phyloP scores from a whole-genome alignment of 1,140 invertebrate species.

The Helicoverpa zea region DNA sequence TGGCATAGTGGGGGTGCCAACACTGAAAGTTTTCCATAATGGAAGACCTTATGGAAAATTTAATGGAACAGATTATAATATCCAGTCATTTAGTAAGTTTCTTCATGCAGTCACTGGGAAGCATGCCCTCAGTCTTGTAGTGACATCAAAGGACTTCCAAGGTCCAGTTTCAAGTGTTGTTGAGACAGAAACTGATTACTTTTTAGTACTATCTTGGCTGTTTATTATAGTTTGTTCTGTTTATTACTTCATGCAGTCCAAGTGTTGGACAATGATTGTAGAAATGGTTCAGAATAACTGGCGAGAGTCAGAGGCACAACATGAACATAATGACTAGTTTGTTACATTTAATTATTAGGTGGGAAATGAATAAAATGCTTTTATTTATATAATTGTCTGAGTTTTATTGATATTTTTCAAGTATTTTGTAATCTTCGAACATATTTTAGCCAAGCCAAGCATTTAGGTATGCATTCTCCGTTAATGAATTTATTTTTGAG shows the following conservation, averaged over 20 bases:
- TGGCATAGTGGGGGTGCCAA: slow-evolving; percentile 97
- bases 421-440: no score
- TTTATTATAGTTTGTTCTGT: slow-evolving; percentile 93
- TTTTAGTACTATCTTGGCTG: slow-evolving; percentile 93
- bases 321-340: slow-evolving; percentile 91
- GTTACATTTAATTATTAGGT: slow-evolving; percentile 46
- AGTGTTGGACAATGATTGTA: slow-evolving; percentile 93
- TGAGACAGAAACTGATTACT: slow-evolving; percentile 92
- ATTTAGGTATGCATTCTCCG: no score
- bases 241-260: slow-evolving; percentile 93
- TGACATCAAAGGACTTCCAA: slow-evolving; percentile 92
- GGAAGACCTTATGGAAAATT: slow-evolving; percentile 95
- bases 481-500: no score
- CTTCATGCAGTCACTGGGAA: slow-evolving; percentile 93
- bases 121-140: slow-evolving; percentile 88
- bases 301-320: slow-evolving; percentile 96
- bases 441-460: no score
- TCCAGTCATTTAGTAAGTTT: slow-evolving; percentile 94
- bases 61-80: slow-evolving; percentile 93
- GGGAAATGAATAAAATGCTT: slow-evolving; percentile 52
- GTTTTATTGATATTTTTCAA: neutral
- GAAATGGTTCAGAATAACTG: slow-evolving; percentile 95
- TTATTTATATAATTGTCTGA: slow-evolving; percentile 37
- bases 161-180: slow-evolving; percentile 93
- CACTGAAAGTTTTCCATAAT: slow-evolving; percentile 97